These are phyloP conservation scores for Chaetodon trifascialis DNA, from an alignment of 2,113 vertebrate genomes.

Conservation along the genomic window DNA sequence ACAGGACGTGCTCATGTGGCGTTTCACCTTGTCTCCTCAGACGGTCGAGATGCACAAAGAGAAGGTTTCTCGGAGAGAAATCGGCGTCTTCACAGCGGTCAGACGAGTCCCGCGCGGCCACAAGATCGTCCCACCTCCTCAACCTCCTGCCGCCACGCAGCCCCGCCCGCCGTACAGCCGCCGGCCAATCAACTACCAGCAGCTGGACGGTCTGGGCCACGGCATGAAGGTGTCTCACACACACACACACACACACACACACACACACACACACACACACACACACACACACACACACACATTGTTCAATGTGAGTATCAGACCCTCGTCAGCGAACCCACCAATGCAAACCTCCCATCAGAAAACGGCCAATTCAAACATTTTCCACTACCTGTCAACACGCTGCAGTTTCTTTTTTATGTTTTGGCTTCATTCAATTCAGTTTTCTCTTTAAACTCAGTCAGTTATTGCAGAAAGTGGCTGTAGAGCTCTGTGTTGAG, in stretches of 20 bases:
- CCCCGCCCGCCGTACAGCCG: constrained; percentile 83
- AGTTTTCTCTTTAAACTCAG: neutral
- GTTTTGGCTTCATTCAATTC: neutral
- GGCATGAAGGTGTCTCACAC: constrained; percentile 87
- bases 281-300: neutral
- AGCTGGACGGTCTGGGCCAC: constrained; percentile 89
- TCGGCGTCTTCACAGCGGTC: constrained; percentile 81
- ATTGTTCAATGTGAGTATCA: neutral
- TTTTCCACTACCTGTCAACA: neutral
- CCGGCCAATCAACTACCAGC: constrained; percentile 87
- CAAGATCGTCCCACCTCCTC: constrained; percentile 78
- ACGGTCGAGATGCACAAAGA: constrained; percentile 91
- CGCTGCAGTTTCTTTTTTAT: too few relatives aligned
- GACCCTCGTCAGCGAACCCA: neutral
- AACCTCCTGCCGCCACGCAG: constrained; percentile 58
- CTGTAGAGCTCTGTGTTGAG: neutral
- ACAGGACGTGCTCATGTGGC: neutral
- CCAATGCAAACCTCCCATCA: neutral
- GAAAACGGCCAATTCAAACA: neutral
- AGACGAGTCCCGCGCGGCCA: constrained; percentile 77
- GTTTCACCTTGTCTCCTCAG: constrained; percentile 65
- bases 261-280: neutral
- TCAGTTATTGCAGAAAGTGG: too few relatives aligned
- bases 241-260: neutral
- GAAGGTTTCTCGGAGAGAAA: constrained; percentile 90